Conservation (phyloP, 2,113 vertebrate genomes). For the Octodon degus region DNA sequence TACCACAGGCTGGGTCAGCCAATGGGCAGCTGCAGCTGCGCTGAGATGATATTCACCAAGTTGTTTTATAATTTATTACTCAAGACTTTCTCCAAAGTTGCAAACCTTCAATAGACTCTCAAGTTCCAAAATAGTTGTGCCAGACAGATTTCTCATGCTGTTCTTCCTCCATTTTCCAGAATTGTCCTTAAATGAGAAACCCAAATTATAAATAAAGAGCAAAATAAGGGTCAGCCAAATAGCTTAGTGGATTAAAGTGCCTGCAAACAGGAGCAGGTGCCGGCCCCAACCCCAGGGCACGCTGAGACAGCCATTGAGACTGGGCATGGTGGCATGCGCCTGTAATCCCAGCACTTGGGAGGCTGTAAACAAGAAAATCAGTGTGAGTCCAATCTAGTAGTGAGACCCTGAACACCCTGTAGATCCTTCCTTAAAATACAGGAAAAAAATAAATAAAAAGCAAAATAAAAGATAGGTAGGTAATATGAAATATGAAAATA, state of each 20-base stretch:
- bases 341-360: no score
- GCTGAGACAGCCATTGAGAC: no score
- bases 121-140: background rate
- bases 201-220: background rate
- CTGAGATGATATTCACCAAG: background rate
- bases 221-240: background rate
- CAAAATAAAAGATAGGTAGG: background rate
- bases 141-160: background rate
- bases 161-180: background rate
- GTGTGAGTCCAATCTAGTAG: no score
- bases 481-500: background rate
- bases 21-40: background rate
- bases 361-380: no score
- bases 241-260: no score
- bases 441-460: background rate
- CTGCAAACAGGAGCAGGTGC: no score
- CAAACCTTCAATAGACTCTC: background rate
- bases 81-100: background rate
- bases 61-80: background rate
- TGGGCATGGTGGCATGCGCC: no score
- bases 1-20: background rate
- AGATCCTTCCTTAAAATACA: no score
- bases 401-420: no score
- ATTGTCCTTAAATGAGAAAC: background rate
- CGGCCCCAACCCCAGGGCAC: no score